Evolutionary conservation across 1,140 invertebrate genomes (phyloP).

Genomic region (Cotesia typhae): DNA sequence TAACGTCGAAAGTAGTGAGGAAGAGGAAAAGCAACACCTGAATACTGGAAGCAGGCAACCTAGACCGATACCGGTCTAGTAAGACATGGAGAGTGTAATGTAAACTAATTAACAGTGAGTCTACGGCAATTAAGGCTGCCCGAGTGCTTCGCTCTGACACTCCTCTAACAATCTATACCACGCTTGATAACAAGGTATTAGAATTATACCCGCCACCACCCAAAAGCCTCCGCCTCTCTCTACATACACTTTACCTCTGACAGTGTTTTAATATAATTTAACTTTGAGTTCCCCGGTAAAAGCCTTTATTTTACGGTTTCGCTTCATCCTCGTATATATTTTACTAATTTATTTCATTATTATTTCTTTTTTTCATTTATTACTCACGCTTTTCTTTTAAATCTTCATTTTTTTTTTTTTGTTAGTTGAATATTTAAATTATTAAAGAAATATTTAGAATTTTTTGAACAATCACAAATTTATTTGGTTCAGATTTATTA

Average conservation of each 20-base stretch:
- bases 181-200: slow-evolving; percentile 41
- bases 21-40: slow-evolving; percentile 30
- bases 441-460: too few species aligned
- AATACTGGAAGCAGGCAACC: slow-evolving; percentile 45
- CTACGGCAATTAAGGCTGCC: slow-evolving; percentile 62
- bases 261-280: slow-evolving; percentile 25
- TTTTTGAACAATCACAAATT: too few species aligned
- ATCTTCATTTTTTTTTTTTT: too few species aligned
- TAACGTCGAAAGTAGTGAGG: slow-evolving; percentile 14
- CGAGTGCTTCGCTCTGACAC: slow-evolving; percentile 59
- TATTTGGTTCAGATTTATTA: too few species aligned
- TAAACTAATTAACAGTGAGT: slow-evolving; percentile 66
- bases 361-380: too few species aligned
- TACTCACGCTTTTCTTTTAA: too few species aligned
- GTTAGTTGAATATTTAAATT: too few species aligned
- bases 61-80: slow-evolving; percentile 40
- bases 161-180: slow-evolving; percentile 40
- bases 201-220: slow-evolving; percentile 28
- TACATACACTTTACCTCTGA: slow-evolving; percentile 15
- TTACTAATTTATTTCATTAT: too few species aligned
- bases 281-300: slow-evolving; percentile 12
- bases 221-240: not conserved
- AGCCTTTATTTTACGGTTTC: not conserved
- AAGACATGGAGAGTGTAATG: slow-evolving; percentile 63
- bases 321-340: too few species aligned